phyloP scores from a whole-genome alignment of 2,113 vertebrate species.

The Rhodinocichla rosea region DNA sequence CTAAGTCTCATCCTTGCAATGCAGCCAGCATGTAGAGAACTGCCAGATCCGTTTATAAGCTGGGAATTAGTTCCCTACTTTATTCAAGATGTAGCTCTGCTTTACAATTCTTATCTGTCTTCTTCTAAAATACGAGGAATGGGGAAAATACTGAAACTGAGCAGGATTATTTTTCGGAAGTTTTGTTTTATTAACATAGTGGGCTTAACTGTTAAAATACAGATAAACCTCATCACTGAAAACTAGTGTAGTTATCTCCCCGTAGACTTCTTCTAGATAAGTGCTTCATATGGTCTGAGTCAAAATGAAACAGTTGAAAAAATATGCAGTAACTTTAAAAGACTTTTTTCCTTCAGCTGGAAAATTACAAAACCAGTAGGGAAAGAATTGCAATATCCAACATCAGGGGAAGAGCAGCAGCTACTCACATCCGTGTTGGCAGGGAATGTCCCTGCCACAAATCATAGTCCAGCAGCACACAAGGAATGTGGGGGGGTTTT shows the following conservation, averaged over 20 bases:
- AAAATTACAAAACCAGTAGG: not conserved
- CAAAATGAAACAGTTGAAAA: not conserved
- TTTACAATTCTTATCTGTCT: not conserved
- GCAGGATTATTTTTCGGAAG: constrained; percentile 8
- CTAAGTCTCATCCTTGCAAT: not conserved
- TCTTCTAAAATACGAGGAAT: not conserved
- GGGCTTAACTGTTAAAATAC: constrained; percentile 37
- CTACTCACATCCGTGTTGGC: rapidly evolving
- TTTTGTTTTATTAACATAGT: constrained; percentile 16
- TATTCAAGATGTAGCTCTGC: not conserved
- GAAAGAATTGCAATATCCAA: not conserved
- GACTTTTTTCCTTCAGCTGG: not conserved
- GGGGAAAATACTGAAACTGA: constrained; percentile 45
- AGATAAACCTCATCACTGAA: constrained; percentile 7
- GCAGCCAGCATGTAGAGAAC: not conserved
- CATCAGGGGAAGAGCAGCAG: not conserved
- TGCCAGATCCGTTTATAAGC: not conserved
- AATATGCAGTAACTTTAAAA: not conserved
- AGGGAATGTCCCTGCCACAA: not conserved
- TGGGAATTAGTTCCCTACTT: not conserved
- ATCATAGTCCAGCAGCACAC: rapidly evolving
- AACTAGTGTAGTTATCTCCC: not conserved
- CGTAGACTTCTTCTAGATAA: not conserved
- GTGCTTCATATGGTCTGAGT: not conserved
- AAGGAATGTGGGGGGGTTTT: not conserved